Base-by-base conservation (phyloP, 2,888 invertebrate species). In the Patella caerulea region DNA sequence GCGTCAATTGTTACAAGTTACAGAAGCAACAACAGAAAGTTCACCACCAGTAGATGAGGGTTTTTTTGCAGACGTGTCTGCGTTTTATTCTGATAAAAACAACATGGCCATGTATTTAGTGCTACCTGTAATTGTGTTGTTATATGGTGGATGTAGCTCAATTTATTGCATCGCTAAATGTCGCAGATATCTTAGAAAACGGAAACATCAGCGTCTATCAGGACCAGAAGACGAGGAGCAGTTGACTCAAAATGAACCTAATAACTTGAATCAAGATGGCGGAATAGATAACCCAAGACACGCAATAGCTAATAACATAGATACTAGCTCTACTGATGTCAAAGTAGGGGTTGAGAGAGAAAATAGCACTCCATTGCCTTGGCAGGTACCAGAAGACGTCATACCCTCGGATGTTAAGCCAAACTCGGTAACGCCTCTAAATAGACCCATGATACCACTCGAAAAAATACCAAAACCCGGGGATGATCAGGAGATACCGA, bases 101-200 rank as follows among this genome's bases (percentile, higher is more conserved):
- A 87, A 87, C 77, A 84, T 83, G 83, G 87, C 87, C 5, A 86
- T 87, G 84, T 86, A 80, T 78, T 76, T 84, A 55, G 85, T 87
- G 12, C 79, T 87, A 52, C 87, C 87, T n/a, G 56, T 86, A 34
- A 79, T 87, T 55, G 76, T 87, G 45, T 79, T 87, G 14, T 78
- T 87, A 24, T 86, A 86, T 34, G 85, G 86, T 17, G 86, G 86
- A 1, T 87, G 87, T 65, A 81, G 84, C 72, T 79, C 82, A 72
- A 84, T 85, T 56, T 87, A 87, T 76, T 87, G 86, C 73, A 75
- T 85, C 70, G 77, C 83, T 78, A 85, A 83, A 74, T 85, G 83
- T 59, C 81, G 83, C 5, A 76, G 76, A 45, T 84, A 85, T 75
- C 17, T 85, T 53, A 80, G 76, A 55, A 82, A 78, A 45, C 59